phyloP scores from a whole-genome alignment of 2,888 invertebrate genomes.

The Atrina japonica region DNA sequence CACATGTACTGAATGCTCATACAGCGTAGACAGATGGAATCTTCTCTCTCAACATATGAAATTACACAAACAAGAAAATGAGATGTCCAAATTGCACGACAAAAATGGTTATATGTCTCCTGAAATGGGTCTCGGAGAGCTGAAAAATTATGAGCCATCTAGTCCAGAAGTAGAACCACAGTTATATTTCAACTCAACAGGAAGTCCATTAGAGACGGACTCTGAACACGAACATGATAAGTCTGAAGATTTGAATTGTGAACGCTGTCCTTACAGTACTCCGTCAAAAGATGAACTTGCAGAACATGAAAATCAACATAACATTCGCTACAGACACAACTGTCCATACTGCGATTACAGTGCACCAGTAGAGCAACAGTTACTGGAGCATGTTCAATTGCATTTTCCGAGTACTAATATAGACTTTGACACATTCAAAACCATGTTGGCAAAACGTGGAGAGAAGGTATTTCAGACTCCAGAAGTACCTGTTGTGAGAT shows the following conservation, averaged over 20 bases:
- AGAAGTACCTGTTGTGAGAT: constrained; percentile 37
- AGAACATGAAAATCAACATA: constrained; percentile 66
- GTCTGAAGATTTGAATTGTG: constrained; percentile 65
- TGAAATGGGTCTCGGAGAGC: constrained; percentile 45
- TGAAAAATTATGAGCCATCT: constrained; percentile 40
- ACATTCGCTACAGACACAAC: constrained; percentile 50
- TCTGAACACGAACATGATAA: constrained; percentile 47
- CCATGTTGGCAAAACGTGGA: constrained; percentile 46
- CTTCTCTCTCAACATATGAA: constrained; percentile 63
- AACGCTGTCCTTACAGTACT: constrained; percentile 73
- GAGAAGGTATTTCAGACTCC: constrained; percentile 46
- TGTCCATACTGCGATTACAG: constrained; percentile 74
- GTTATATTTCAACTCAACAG: constrained; percentile 54
- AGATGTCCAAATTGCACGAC: constrained; percentile 45
- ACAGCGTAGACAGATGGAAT: constrained; percentile 62
- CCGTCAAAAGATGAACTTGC: constrained; percentile 61
- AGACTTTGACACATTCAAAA: constrained; percentile 55
- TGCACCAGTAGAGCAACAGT: constrained; percentile 56
- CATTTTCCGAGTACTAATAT: constrained; percentile 70
- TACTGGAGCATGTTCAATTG: constrained; percentile 65
- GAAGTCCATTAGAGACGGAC: constrained; percentile 47
- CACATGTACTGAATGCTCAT: constrained; percentile 67
- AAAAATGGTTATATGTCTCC: constrained; percentile 47
- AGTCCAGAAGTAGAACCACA: constrained; percentile 58
- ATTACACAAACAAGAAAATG: constrained; percentile 52